Percentiles rank a stretch among this genome's conserved stretches.
These are phyloP conservation scores for Euplagia quadripunctaria DNA, from an alignment of 2,888 invertebrate genomes.

Conservation along the genomic window DNA sequence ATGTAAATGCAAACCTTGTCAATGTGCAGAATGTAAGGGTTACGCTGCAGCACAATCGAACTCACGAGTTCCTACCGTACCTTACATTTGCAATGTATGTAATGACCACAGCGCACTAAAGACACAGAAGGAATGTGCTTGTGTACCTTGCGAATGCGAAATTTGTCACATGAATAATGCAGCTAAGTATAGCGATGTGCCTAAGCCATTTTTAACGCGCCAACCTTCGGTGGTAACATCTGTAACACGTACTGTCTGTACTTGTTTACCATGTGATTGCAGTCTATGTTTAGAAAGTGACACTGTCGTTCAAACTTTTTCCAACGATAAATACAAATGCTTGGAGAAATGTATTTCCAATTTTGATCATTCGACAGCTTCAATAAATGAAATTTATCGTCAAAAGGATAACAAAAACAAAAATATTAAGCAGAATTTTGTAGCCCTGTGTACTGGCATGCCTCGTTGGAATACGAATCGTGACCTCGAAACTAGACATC, in stretches of 20 bases:
- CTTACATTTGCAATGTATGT: neutral
- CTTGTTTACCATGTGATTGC: conserved; percentile 72
- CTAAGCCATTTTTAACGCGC: conserved; percentile 42
- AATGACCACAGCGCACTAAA: conserved; percentile 37
- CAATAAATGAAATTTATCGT: conserved; percentile 25
- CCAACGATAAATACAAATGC: neutral
- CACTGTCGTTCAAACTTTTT: conserved; percentile 27
- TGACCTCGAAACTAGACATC: neutral
- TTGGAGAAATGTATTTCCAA: neutral
- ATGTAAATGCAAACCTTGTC: conserved; percentile 65
- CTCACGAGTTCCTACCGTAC: neutral
- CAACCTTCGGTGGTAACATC: conserved; percentile 18
- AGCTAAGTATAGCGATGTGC: conserved; percentile 55
- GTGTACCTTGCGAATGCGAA: conserved; percentile 59
- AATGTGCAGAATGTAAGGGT: conserved; percentile 58
- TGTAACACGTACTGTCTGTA: conserved; percentile 50
- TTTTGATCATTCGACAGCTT: conserved; percentile 39
- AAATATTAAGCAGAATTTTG: conserved; percentile 39
- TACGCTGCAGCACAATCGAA: conserved; percentile 20
- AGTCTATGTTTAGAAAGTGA: conserved; percentile 57
- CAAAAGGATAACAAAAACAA: conserved; percentile 21
- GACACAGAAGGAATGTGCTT: conserved; percentile 51
- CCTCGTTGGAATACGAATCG: conserved; percentile 42
- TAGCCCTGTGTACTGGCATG: conserved; percentile 60
- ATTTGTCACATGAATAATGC: conserved; percentile 30